Percentiles rank a stretch among this genome's conserved stretches.
Conservation (phyloP, 1,140 invertebrate species). For the Magallana gigas region DNA sequence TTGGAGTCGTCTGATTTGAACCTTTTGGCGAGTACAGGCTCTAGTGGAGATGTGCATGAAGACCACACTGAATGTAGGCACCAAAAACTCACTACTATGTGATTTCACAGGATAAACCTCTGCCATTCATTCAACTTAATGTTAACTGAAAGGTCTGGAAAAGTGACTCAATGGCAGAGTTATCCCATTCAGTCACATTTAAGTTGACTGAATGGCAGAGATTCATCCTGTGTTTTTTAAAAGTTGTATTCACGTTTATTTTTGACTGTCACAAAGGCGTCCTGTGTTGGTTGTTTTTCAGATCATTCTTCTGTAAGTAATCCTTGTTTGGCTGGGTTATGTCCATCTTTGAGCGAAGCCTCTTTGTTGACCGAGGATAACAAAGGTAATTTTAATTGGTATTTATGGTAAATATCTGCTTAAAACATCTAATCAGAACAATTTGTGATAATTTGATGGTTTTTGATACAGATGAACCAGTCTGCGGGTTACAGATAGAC, state of each 20-base stretch:
- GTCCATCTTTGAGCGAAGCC: no score
- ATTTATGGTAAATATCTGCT: no score
- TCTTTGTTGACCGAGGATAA: background rate
- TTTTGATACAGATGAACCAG: background rate
- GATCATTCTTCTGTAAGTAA: background rate
- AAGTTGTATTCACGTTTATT: background rate
- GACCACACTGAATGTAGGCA: background rate
- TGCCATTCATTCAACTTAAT: no score
- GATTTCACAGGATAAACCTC: no score
- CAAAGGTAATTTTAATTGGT: background rate
- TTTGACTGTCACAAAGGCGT: background rate
- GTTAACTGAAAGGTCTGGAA: no score
- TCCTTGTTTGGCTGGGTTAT: background rate
- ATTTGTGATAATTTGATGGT: background rate
- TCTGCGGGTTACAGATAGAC: background rate
- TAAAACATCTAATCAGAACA: no score
- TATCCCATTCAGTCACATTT: no score
- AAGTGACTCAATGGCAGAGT: no score
- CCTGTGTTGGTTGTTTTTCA: background rate
- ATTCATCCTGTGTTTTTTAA: no score
- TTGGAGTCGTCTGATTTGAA: background rate
- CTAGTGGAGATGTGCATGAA: background rate
- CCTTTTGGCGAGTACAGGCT: background rate
- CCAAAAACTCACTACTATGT: no score
- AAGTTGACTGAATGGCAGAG: no score